Conservation (phyloP, 2,797 vertebrate species). For the Bradypus variegatus region DNA sequence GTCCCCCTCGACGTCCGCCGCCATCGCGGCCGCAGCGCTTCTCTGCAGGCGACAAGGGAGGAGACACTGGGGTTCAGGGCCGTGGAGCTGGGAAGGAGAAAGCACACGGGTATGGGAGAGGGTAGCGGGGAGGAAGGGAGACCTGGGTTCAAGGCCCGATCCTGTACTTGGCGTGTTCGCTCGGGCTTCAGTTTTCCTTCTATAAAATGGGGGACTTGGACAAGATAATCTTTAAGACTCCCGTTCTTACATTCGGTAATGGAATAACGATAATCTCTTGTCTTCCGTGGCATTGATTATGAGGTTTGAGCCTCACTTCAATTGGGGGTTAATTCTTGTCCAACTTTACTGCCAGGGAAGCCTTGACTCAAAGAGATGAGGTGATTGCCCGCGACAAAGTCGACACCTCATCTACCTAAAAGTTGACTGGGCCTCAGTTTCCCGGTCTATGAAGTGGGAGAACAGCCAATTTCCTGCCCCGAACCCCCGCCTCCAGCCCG, state of each 20-base stretch:
- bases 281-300: background rate
- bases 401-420: background rate
- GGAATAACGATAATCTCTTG: background rate
- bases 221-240: background rate
- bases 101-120: too few relatives aligned
- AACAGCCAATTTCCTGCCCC: background rate
- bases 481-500: background rate
- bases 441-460: background rate
- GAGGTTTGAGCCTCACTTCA: background rate
- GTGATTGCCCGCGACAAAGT: background rate
- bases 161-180: background rate
- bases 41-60: constrained; percentile 46
- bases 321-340: background rate
- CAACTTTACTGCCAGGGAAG: background rate
- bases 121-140: background rate
- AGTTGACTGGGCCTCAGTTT: background rate
- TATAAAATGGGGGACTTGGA: background rate
- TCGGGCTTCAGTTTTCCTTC: background rate
- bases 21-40: constrained; percentile 62
- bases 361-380: background rate
- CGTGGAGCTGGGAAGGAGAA: too few relatives aligned
- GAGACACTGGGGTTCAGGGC: background rate
- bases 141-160: background rate
- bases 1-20: constrained; percentile 64
- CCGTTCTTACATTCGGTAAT: background rate